Base-by-base conservation (phyloP, 2,797 vertebrate species). In the Xenentodon cancila region DNA sequence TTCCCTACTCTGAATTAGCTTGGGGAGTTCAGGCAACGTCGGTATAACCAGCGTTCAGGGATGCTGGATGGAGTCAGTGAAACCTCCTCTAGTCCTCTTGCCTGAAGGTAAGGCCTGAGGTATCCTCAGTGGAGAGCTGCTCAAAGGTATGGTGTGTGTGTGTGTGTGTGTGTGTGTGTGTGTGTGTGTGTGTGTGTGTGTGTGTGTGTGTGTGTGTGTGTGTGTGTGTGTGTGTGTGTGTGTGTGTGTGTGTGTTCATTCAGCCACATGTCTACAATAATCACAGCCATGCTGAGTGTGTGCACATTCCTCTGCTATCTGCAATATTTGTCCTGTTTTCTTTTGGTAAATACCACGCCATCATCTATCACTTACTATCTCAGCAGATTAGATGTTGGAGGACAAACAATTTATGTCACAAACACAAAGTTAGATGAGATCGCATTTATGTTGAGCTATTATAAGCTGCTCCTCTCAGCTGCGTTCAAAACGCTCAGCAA, bases 101-200 rank as follows among this genome's bases (percentile, higher is more conserved):
- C 79, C 84, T 79, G 71, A 40, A 65, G 80, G 84, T 84, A 56
- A 77, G 40, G 82, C 81, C 79, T 47, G 66, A 70, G 77, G 85
- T 79, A 55, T 68, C 30, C 67, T 43, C 43, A 18, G 8, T 44
- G 51, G 68, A 79, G 44, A 30, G 16, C 64, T 61, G 54, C 62
- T 83, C 80, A 79, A 71, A 84, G 56, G 55, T 45, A 20, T n/a
- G 22, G 22, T 60, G 22, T 19, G 52, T 18, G n/a, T 21, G 52
- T 43, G 37, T 43, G 22, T 13, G 46, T 27, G 20, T 17, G 22
- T 32, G 51, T 51, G 51, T 20, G 19, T 11, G 15, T 68, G 46
- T 63, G 19, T 13, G 15, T 68, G 46, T 63, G 19, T 13, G 15
- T 68, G 46, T 63, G 20, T 17, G 22, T 32, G 51, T 51, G 51